These are phyloP conservation scores for Matsumurasca onukii DNA, from an alignment of 1,140 invertebrate genomes.

Conservation along the genomic window DNA sequence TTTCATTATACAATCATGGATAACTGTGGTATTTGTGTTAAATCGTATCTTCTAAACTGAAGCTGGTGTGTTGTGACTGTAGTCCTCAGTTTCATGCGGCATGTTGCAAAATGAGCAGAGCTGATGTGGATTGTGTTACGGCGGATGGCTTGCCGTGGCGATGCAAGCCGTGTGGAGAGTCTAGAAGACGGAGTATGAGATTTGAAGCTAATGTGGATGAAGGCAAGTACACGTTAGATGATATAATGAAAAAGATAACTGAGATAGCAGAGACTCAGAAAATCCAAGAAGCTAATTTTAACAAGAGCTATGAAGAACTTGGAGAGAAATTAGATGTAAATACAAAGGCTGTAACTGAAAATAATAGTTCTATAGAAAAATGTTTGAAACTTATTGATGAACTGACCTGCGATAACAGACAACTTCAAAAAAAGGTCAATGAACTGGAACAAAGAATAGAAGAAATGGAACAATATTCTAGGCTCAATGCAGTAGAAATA, in stretches of 20 bases:
- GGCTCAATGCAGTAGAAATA: neutral
- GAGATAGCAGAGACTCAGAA: neutral
- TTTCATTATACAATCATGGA: too few relatives aligned
- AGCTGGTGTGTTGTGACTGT: too few relatives aligned
- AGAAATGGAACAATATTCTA: neutral
- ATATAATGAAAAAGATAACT: neutral
- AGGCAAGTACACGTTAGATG: neutral
- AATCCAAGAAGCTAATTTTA: neutral
- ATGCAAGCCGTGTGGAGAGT: too few relatives aligned
- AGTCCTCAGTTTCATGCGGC: too few relatives aligned
- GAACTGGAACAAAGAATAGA: neutral
- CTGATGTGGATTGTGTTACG: too few relatives aligned
- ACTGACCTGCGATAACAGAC: neutral
- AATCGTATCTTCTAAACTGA: too few relatives aligned
- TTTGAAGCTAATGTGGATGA: too few relatives aligned
- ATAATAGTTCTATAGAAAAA: neutral
- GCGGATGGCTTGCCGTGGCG: too few relatives aligned
- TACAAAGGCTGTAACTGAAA: too few relatives aligned
- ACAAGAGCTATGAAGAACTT: neutral
- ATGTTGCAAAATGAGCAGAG: too few relatives aligned
- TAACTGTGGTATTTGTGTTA: too few relatives aligned
- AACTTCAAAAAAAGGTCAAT: neutral
- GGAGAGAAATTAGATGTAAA: neutral
- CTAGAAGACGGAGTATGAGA: too few relatives aligned
- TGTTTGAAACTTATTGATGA: neutral